phyloP scores from a whole-genome alignment of 1,140 invertebrate species.

The Rhyacophila brunnea region DNA sequence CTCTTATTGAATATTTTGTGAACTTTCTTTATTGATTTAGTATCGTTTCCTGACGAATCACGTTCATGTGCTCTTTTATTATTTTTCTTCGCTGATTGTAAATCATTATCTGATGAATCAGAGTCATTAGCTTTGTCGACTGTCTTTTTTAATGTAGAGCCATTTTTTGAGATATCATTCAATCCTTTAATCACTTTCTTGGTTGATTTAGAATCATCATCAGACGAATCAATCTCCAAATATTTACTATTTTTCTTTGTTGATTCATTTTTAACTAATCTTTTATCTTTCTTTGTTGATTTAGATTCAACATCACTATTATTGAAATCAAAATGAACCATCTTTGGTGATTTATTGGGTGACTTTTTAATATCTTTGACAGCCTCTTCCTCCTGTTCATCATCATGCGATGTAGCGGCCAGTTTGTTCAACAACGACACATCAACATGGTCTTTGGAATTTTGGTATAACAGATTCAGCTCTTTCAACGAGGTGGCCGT shows the following conservation, averaged over 20 bases:
- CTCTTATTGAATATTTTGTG: too few relatives aligned
- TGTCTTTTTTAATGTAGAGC: too few relatives aligned
- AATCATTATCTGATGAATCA: too few relatives aligned
- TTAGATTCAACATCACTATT: slow-evolving; percentile 2
- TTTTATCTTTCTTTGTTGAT: not conserved
- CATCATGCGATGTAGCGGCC: slow-evolving; percentile 39
- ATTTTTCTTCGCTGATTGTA: too few relatives aligned
- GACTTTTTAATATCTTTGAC: slow-evolving; percentile 39
- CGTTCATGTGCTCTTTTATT: too few relatives aligned
- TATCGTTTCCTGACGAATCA: too few relatives aligned
- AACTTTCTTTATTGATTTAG: too few relatives aligned
- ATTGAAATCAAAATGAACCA: not conserved
- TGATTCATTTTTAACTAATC: not conserved
- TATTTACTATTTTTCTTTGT: not conserved
- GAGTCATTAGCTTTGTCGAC: too few relatives aligned
- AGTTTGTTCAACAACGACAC: slow-evolving; percentile 59
- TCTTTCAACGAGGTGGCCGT: slow-evolving; percentile 78
- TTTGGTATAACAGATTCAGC: slow-evolving; percentile 63
- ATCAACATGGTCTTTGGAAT: slow-evolving; percentile 68
- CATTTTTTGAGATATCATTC: too few relatives aligned
- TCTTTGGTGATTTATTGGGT: slow-evolving; percentile 2
- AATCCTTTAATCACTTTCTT: too few relatives aligned
- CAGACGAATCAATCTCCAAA: too few relatives aligned
- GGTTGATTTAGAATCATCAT: too few relatives aligned
- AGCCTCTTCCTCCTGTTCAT: slow-evolving; percentile 3